Base-by-base conservation (phyloP, 2,113 vertebrate species). In the Caloenas nicobarica region DNA sequence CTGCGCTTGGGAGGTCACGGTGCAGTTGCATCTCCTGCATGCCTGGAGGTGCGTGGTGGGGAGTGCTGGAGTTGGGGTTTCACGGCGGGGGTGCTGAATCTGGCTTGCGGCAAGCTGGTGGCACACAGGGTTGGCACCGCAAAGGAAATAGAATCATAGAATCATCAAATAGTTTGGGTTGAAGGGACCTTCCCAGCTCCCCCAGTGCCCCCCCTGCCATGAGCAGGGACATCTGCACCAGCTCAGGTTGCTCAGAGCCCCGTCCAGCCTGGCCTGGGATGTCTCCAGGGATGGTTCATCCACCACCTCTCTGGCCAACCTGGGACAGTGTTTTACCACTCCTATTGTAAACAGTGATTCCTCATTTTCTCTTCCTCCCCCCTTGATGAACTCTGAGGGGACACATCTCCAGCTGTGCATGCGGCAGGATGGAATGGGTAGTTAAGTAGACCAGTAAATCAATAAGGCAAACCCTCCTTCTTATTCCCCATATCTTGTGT, bases 301-400 rank as follows among this genome's bases (percentile, higher is more conserved):
- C 16, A 17, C 42, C 42, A 44, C 42, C 42, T 44, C 42, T 44
- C 42, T 44, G 42, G 42, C 3, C 16, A 44, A 44, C 42, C 16
- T 44, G 42, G 42, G 16, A 3, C 42, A 44, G 42, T 44, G 42
- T 44, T 44, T 44, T 44, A 44, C 42, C 42, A 44, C 42, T 44
- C 42, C 17, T 17, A 17, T 44, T 44, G 42, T 44, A 44, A 44
- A 44, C 42, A 44, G 16, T 12, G 13, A 19, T 29, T 25, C 82
- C 29, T 88, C 0, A 0, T 82, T 82, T 92, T 40, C 34, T 60
- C 28, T 53, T 82, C 92, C 51, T 10, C 10, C 4, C 15, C 6
- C 1, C 22, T 25, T 53, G 53, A n/a, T 70, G 72, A 80, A 6
- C 33, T 90, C 68, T 0, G 0, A 61, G 31, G 44, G 40, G 40